A percentile compares a stretch with the other conserved stretches of the same genome.
These are phyloP conservation scores for Xyliphius kryptos DNA, from an alignment of 2,113 vertebrate genomes.

Conservation along the genomic window DNA sequence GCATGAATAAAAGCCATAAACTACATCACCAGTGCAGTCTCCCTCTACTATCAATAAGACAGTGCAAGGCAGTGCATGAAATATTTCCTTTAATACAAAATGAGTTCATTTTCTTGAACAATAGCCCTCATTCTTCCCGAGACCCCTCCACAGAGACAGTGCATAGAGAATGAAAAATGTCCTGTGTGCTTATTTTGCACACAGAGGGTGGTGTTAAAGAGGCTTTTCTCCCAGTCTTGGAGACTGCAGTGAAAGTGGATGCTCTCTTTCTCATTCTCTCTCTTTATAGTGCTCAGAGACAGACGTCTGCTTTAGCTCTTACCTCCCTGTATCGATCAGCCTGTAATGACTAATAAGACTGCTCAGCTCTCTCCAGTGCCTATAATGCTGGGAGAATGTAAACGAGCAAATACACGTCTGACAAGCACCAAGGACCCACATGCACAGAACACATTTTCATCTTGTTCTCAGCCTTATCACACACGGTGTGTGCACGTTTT, in stretches of 20 bases:
- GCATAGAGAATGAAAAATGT: constrained; percentile 40
- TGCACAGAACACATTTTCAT: constrained; percentile 1
- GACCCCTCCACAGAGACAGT: constrained; percentile 33
- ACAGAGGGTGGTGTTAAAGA: constrained; percentile 41
- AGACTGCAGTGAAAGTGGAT: constrained; percentile 28
- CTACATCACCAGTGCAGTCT: constrained; percentile 13
- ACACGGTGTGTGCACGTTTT: not conserved
- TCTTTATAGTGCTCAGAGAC: constrained; percentile 56
- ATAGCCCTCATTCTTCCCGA: constrained; percentile 31
- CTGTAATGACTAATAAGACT: constrained; percentile 50
- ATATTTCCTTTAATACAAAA: constrained; percentile 40
- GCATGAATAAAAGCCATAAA: constrained; percentile 26
- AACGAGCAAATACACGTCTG: constrained; percentile 31
- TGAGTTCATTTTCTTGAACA: constrained; percentile 38
- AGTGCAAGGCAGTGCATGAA: constrained; percentile 29
- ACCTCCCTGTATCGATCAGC: constrained; percentile 52
- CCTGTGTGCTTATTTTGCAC: constrained; percentile 26
- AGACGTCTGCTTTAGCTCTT: constrained; percentile 54
- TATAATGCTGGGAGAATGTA: constrained; percentile 38
- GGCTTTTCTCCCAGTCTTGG: constrained; percentile 32
- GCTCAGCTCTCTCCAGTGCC: constrained; percentile 39
- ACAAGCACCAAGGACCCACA: constrained; percentile 13
- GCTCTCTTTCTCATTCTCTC: constrained; percentile 38
- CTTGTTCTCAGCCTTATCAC: not conserved
- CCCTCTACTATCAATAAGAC: constrained; percentile 32